phyloP scores from a whole-genome alignment of 2,113 vertebrate species.

The Orthochromis malagaraziensis region DNA sequence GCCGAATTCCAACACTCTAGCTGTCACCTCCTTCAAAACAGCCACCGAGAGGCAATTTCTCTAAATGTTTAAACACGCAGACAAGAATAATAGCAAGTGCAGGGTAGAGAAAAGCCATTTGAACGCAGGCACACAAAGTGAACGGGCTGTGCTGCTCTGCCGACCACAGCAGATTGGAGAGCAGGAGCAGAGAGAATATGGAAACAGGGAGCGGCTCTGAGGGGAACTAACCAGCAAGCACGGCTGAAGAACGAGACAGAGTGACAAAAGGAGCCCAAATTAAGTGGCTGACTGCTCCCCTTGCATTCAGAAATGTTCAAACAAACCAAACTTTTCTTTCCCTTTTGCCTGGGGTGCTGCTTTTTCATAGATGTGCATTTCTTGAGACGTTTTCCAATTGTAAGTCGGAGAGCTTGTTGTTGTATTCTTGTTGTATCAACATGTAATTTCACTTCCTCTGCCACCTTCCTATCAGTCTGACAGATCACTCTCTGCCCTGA shows the following conservation, averaged over 20 bases:
- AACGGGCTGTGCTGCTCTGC: constrained; percentile 45
- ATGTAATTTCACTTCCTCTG: constrained; percentile 59
- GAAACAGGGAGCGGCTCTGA: constrained; percentile 65
- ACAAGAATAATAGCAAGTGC: constrained; percentile 51
- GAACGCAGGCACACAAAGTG: constrained; percentile 30
- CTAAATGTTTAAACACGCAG: constrained; percentile 37
- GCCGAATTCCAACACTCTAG: constrained; percentile 2
- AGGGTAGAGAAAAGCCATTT: constrained; percentile 42
- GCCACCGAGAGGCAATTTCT: constrained; percentile 25
- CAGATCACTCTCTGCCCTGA: constrained; percentile 39
- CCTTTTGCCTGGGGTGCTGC: not conserved
- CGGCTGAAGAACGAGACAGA: not conserved
- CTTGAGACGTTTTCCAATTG: not conserved
- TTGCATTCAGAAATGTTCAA: not conserved
- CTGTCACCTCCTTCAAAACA: constrained; percentile 6
- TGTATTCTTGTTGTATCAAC: constrained; percentile 26
- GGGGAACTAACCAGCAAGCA: constrained; percentile 34
- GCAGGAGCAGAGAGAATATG: constrained; percentile 43
- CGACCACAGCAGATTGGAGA: constrained; percentile 61
- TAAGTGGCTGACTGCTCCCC: not conserved
- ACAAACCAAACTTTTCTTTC: not conserved
- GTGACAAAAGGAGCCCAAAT: constrained; percentile 19
- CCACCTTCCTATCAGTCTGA: constrained; percentile 57
- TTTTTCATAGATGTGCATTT: not conserved
- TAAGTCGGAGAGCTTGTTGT: not conserved